phyloP scores from a whole-genome alignment of 2,888 invertebrate genomes.

The Clostera curtula region DNA sequence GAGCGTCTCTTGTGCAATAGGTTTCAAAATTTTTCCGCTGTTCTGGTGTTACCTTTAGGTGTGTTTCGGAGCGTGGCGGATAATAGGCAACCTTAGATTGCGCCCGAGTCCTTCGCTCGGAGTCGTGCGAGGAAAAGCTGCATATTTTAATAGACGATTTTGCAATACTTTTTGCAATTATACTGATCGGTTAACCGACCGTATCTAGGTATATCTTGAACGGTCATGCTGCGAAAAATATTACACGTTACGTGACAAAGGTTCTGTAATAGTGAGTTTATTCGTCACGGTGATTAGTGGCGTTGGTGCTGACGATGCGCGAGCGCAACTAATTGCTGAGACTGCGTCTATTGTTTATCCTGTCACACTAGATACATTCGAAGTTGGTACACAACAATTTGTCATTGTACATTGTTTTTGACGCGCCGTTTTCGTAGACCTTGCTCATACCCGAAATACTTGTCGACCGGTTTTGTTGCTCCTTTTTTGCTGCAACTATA shows the following conservation, averaged over 20 bases:
- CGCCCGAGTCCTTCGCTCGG: conserved; percentile 65
- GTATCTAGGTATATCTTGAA: conserved; percentile 31
- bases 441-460: conserved; percentile 30
- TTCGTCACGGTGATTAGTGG: conserved; percentile 35
- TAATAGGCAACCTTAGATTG: conserved; percentile 72
- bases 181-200: conserved; percentile 32
- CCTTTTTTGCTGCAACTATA: conserved; percentile 38
- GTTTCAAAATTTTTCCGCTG: conserved; percentile 71
- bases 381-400: conserved; percentile 43
- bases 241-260: conserved; percentile 24
- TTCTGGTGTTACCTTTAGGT: conserved; percentile 67
- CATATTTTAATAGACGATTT: conserved; percentile 59
- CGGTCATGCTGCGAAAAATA: conserved; percentile 28
- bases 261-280: conserved; percentile 27
- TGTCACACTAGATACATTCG: conserved; percentile 37
- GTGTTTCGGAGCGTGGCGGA: conserved; percentile 74
- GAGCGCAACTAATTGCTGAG: conserved; percentile 37
- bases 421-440: conserved; percentile 41
- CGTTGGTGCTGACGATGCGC: conserved; percentile 34
- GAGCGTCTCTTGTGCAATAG: conserved; percentile 59
- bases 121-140: conserved; percentile 63
- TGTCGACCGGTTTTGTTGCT: conserved; percentile 29
- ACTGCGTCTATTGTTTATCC: conserved; percentile 46
- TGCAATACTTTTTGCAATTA: conserved; percentile 46
- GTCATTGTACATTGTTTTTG: conserved; percentile 47